Percentiles rank a stretch among this genome's conserved stretches.
Evolutionary conservation across 2,113 vertebrate genomes (phyloP).

Genomic region (Tragulus kanchil): DNA sequence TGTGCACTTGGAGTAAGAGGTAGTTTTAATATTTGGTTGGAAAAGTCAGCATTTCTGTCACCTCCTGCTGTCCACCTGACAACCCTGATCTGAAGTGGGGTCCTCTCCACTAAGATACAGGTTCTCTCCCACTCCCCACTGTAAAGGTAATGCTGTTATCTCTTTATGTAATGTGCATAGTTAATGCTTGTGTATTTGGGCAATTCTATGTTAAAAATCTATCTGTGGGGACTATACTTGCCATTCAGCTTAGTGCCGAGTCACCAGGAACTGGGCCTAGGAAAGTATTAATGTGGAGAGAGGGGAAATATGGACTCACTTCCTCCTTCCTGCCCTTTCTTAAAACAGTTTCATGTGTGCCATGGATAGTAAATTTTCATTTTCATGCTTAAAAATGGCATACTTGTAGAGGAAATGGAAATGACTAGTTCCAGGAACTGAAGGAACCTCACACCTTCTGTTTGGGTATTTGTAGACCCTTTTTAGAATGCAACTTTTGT

Average conservation of each 20-base stretch:
- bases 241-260: conserved; percentile 61
- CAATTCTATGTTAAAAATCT: conserved; percentile 76
- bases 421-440: conserved; percentile 5
- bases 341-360: neutral
- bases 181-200: conserved; percentile 79
- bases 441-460: neutral
- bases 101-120: conserved; percentile 56
- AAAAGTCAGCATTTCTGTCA: conserved; percentile 67
- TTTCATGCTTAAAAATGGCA: conserved; percentile 15
- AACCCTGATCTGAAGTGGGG: conserved; percentile 40
- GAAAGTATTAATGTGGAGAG: neutral
- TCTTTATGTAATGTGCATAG: conserved; percentile 74
- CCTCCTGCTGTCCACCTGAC: conserved; percentile 67
- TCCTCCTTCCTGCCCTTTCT: neutral
- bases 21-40: neutral
- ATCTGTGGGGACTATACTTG: conserved; percentile 70
- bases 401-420: conserved; percentile 10
- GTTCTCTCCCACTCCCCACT: neutral
- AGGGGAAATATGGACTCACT: neutral
- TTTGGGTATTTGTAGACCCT: neutral
- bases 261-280: conserved; percentile 58
- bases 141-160: conserved; percentile 78
- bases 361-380: neutral
- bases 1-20: neutral
- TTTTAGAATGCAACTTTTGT: neutral